Evolutionary conservation across 1,140 invertebrate species (phyloP), one percentile per base, ranked within the genome.

Genomic region (Drosophila equinoxialis): DNA sequence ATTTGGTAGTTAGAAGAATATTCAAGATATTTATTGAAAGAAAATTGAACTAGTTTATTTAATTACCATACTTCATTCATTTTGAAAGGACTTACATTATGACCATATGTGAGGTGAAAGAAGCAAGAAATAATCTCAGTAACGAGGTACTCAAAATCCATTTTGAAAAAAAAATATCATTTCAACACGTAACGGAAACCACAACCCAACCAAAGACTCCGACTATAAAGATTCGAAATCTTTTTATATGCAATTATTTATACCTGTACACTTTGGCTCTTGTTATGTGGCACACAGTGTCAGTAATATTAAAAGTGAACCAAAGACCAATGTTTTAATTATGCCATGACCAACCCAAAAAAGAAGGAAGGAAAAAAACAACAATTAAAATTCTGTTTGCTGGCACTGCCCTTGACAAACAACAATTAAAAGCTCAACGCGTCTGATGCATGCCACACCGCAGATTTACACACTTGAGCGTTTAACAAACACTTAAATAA

Each of bases 391-490:
- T 69, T 57, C 26, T 37, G 55, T 37, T 45, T 64, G 45, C 14
- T 68, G 51, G 14, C 60, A 39, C 23, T 71, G 68, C 71, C 74
- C 68, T 73, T 76, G 75, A 65, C 69, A 74, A 82, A 83, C 68
- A 79, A 77, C 83, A 87, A 87, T 87, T 87, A 86, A 87, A 77
- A 64, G 76, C 79, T 79, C 59, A 68, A 65, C 77, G 74, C 42
- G 23, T 14, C 42, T 26, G 39, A 26, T 48, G 61, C 61, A 30
- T 45, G 39, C 77, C 74, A 67, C 79, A 45, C 77, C 74, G 66
- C 79, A 57, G 67, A 82, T 79, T 86, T 63, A 67, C 68, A 77
- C 65, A 71, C 74, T 80, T 59, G 71, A 87, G 67, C 65, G 70
- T 67, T 83, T 65, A 64, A 70, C 76, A 86, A 81, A 82, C 76